These are phyloP conservation scores for Meteorus colon DNA, from an alignment of 2,888 invertebrate species.

Conservation along the genomic window DNA sequence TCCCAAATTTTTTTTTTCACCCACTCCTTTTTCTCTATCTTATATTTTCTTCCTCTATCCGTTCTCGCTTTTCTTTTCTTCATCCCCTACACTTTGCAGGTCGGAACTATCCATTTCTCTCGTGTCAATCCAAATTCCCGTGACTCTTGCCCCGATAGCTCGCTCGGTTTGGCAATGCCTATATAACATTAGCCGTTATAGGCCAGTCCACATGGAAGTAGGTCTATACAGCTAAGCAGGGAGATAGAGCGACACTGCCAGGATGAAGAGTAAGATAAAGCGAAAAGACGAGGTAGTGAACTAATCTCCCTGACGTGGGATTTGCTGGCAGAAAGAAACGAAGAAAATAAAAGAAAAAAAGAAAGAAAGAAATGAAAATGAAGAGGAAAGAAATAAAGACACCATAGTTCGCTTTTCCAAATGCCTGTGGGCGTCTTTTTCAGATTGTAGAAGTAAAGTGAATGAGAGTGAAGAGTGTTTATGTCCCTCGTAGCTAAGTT, in stretches of 20 bases:
- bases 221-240: neutral
- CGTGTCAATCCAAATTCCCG: constrained; percentile 61
- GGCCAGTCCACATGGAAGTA: constrained; percentile 19
- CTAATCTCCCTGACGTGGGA: constrained; percentile 57
- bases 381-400: neutral
- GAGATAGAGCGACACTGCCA: constrained; percentile 42
- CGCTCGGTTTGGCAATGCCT: constrained; percentile 54
- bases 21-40: constrained; percentile 48
- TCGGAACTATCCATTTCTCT: constrained; percentile 37
- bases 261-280: constrained; percentile 50
- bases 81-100: constrained; percentile 42
- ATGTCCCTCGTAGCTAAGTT: constrained; percentile 31
- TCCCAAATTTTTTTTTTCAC: constrained; percentile 50
- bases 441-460: constrained; percentile 36
- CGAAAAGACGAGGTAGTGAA: constrained; percentile 54
- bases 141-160: constrained; percentile 60
- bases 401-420: constrained; percentile 39
- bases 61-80: constrained; percentile 39
- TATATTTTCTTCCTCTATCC: constrained; percentile 49
- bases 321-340: constrained; percentile 42
- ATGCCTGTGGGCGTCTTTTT: constrained; percentile 39
- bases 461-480: constrained; percentile 45
- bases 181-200: constrained; percentile 24
- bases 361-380: neutral
- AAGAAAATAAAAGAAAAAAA: constrained; percentile 37